These are phyloP conservation scores for Xylocopa sonorina DNA, from an alignment of 1,140 invertebrate genomes.

Conservation along the genomic window DNA sequence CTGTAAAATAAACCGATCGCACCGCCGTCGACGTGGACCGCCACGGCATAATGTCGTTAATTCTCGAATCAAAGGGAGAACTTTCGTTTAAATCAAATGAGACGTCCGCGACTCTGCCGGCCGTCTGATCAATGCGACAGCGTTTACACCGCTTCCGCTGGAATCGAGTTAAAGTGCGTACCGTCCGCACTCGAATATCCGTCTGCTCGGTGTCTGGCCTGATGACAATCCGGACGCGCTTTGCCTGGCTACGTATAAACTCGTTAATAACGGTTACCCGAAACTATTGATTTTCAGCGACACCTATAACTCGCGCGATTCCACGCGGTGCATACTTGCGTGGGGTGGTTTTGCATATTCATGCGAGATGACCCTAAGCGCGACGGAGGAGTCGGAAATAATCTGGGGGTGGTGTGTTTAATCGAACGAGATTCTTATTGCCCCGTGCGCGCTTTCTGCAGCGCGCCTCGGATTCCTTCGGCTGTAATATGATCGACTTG, in stretches of 20 bases:
- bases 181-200: slow-evolving; percentile 1
- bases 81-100: slow-evolving; percentile 37
- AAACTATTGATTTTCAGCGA: slow-evolving; percentile 19
- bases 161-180: slow-evolving; percentile 41
- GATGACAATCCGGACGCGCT: slow-evolving; percentile 2
- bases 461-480: too few species aligned
- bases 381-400: not conserved
- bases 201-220: not conserved
- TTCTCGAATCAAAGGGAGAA: slow-evolving; percentile 28
- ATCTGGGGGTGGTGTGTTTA: not conserved
- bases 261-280: slow-evolving; percentile 26
- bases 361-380: slow-evolving; percentile 2
- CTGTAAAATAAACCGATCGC: slow-evolving; percentile 15
- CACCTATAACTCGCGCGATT: slow-evolving; percentile 12
- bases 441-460: too few species aligned
- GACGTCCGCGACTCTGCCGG: slow-evolving; percentile 27
- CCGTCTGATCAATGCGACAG: slow-evolving; percentile 40
- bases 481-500: too few species aligned
- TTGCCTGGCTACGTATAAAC: slow-evolving; percentile 1
- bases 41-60: slow-evolving; percentile 15
- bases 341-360: not conserved
- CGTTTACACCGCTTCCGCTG: slow-evolving; percentile 27
- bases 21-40: too few species aligned
- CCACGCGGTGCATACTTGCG: not conserved
- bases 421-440: not conserved